Evolutionary conservation across 2,113 vertebrate genomes (phyloP).

Genomic region (Oxyruncus cristatus): DNA sequence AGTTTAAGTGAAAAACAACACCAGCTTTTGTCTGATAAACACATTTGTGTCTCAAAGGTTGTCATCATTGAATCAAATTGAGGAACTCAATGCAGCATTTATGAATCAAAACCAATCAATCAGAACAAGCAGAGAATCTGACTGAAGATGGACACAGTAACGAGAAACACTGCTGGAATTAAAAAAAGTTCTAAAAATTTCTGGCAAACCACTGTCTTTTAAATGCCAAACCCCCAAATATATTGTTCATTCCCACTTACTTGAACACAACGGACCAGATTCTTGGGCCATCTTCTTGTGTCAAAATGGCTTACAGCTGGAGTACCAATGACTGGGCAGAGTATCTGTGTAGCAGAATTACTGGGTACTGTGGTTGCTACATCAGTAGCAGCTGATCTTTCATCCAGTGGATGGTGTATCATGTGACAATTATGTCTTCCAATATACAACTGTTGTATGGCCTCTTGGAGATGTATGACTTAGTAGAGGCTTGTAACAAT

Average conservation of each 20-base stretch:
- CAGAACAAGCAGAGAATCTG: neutral
- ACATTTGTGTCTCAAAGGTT: neutral
- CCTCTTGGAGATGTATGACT: neutral
- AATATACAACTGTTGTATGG: rapidly evolving
- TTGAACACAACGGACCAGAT: neutral
- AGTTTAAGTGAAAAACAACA: neutral
- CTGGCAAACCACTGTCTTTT: neutral
- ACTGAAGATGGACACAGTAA: neutral
- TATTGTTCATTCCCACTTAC: neutral
- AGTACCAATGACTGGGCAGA: neutral
- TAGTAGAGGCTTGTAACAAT: neutral
- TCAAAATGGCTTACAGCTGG: neutral
- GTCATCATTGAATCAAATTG: neutral
- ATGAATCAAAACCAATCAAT: neutral
- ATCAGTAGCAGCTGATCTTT: neutral
- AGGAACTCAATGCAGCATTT: neutral
- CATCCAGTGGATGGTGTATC: neutral
- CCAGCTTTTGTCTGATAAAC: neutral
- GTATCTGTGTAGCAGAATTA: neutral
- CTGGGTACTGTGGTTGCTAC: neutral
- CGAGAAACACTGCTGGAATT: neutral
- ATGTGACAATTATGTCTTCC: neutral
- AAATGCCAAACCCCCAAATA: neutral
- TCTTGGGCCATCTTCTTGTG: neutral
- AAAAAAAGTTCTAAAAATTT: neutral